Evolutionary conservation across 2,113 vertebrate genomes (phyloP), one percentile per base, ranked within the genome.

Genomic region (Rhea pennata): DNA sequence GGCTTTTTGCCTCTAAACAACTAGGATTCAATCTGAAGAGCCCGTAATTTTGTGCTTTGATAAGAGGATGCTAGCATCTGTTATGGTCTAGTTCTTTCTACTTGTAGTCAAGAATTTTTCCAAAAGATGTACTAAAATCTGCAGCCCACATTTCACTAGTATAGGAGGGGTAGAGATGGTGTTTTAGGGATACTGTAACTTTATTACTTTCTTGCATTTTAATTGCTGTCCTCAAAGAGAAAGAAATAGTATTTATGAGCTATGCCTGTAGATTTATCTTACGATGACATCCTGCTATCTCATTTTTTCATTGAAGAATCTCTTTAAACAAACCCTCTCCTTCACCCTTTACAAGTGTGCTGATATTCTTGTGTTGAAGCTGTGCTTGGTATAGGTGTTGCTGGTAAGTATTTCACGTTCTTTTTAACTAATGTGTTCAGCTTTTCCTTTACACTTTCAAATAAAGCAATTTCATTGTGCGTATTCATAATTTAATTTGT

Each of bases 121-220:
- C 2, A 56, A 91, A 70, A 23, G 20, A 53, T 62, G 1, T 88
- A 65, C 80, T 23, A 74, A 70, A 82, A 94, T 10, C 27, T 92
- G 27, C 59, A 90, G 65, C 33, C 19, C 27, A 16, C 3, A 1
- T 92, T 86, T 42, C 85, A 15, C 36, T 84, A 51, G 27, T 29
- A 64, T 71, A 61, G 24, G n/a, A 84, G 46, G 39, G 15, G 71
- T 71, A 75, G 56, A 80, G 70, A 71, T 81, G 26, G 21, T 31
- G 16, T 88, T 95, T 92, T 64, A 70, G 61, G 21, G n/a, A 59
- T 91, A 29, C 31, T 74, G 56, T 46, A 75, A 14, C 65, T 92
- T 84, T 75, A 70, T 66, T 90, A 61, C 23, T 79, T 85, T 77
- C 29, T 66, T 96, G 59, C 46, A 71, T 94, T 96, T 94, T 93